Evolutionary conservation across 2,888 invertebrate genomes (phyloP).

Genomic region (Melanophora roralis): DNA sequence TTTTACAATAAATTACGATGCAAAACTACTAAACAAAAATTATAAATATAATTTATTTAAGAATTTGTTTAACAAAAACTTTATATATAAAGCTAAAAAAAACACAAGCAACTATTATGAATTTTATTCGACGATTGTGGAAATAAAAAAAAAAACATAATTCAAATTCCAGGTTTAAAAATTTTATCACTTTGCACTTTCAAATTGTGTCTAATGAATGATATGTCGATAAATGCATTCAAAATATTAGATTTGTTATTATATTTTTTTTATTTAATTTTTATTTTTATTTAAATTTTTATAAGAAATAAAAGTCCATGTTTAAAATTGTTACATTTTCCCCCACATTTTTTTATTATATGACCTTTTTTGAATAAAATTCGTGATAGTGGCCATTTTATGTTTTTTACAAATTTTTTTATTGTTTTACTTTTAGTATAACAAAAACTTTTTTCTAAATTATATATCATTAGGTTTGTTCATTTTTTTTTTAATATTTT

Average conservation of each 20-base stretch:
- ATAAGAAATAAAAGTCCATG: conserved; percentile 46
- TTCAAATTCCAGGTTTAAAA: neutral
- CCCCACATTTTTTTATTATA: conserved; percentile 49
- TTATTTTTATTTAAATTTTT: conserved; percentile 62
- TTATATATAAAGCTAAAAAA: neutral
- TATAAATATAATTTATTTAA: neutral
- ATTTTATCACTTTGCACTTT: neutral
- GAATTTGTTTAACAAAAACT: neutral
- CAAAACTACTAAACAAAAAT: neutral
- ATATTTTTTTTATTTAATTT: conserved; percentile 7
- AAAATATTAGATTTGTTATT: too few species aligned
- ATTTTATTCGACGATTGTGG: conserved; percentile 56
- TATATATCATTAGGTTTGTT: conserved; percentile 30
- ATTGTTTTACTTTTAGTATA: conserved; percentile 15
- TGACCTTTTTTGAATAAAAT: conserved; percentile 74
- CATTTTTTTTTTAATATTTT: conserved; percentile 27
- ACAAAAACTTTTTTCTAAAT: conserved; percentile 15
- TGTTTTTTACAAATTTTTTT: conserved; percentile 29
- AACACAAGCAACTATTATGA: conserved; percentile 45
- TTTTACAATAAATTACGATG: neutral
- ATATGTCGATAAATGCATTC: conserved; percentile 6
- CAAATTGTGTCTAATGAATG: conserved; percentile 29
- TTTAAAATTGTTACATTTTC: conserved; percentile 9
- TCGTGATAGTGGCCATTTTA: conserved; percentile 75
- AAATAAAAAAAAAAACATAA: neutral